Evolutionary conservation across 2,888 invertebrate species (phyloP), one percentile per base, ranked within the genome.

Genomic region (Camponotus fellah): DNA sequence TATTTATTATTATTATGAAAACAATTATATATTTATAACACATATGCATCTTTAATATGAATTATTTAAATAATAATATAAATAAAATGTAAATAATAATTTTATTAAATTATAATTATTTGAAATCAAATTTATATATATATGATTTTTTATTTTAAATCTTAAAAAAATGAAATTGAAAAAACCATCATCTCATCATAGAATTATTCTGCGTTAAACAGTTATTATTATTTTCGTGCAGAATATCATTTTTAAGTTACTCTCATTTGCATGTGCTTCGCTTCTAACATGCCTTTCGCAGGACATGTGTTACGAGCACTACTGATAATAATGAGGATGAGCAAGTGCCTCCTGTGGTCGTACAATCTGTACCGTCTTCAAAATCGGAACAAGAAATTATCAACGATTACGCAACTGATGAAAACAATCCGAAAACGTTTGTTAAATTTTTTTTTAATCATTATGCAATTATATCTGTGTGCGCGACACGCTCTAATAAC

Each of bases 361-460:
- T 46, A 60, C 60, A 46, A 5, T 12, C 64, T 10, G 72, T 80
- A 62, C 62, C 65, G 8, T 10, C 76, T 82, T 60, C 81, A 62
- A 74, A 86, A 84, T 62, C 37, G 65, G 66, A 49, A 53, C 53
- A 80, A 72, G 72, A 68, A 85, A 49, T 72, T 79, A 9, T 32
- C 74, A 58, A 12, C 58, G 81, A 53, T 82, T 34, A n/a, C 12
- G 64, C 72, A 72, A 69, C 32, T 58, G 34, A 90, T 58, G 75
- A 26, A 26, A 26, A 26, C 26, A 26, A 88, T 85, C 62, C 60
- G 60, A 86, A 90, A 91, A 92, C 87, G 92, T 92, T 92, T 86
- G 92, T 90, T 72, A 82, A 5, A 3, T 79, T 90, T 85, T 68
- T 82, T 53, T 88, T 82, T 79, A 37, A 34, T 82, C 72, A 26